phyloP scores from a whole-genome alignment of 1,140 invertebrate genomes.

The Rhizoglyphus robini region DNA sequence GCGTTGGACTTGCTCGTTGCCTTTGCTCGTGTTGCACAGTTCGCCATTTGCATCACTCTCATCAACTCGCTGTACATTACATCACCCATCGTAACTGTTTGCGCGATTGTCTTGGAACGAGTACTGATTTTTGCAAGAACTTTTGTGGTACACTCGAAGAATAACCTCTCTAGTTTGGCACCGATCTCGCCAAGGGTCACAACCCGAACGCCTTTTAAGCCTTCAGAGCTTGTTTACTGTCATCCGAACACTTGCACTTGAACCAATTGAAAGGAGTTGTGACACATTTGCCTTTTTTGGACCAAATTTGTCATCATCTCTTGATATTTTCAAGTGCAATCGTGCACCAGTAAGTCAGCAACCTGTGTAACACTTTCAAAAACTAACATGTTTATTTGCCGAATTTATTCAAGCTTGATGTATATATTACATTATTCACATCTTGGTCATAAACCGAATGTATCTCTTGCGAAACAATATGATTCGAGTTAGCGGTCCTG shows the following conservation, averaged over 20 bases:
- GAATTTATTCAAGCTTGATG: not conserved
- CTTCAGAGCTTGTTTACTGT: not conserved
- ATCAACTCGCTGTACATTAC: slow-evolving; percentile 6
- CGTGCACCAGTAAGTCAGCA: not conserved
- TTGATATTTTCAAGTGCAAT: not conserved
- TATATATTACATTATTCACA: not conserved
- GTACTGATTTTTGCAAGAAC: no score
- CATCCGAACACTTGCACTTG: not conserved
- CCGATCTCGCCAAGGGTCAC: no score
- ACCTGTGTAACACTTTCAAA: not conserved
- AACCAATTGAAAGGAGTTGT: not conserved
- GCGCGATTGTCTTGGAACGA: not conserved
- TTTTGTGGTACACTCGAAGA: no score
- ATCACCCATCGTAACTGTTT: not conserved
- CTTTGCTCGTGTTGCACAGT: no score
- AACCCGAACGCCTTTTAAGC: not conserved
- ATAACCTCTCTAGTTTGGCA: not conserved
- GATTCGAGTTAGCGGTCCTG: not conserved
- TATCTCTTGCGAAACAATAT: not conserved
- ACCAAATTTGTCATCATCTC: not conserved
- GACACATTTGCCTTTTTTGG: not conserved
- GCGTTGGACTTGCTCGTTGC: no score
- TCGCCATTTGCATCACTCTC: not conserved
- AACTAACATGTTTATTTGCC: not conserved
- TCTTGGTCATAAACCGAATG: not conserved